Conservation (phyloP, 2,888 invertebrate species). For the Lapara coniferarum region DNA sequence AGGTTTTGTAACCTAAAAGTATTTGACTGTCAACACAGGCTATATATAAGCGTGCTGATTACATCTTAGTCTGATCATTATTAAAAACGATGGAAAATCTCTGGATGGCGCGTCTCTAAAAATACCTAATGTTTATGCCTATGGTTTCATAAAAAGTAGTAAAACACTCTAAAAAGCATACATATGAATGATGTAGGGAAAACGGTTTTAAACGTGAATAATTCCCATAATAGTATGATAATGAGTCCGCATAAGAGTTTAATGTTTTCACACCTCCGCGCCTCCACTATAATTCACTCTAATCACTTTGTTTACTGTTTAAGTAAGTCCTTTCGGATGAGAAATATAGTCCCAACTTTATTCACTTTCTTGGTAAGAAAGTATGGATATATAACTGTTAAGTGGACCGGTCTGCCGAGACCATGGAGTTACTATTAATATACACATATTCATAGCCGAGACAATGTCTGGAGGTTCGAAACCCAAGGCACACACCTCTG, state of each 20-base stretch:
- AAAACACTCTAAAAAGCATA: neutral
- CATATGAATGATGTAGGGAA: neutral
- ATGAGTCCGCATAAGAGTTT: neutral
- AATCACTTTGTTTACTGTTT: constrained; percentile 14
- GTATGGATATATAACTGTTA: no score
- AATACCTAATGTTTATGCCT: neutral
- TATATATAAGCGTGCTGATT: no score
- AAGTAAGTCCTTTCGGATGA: neutral
- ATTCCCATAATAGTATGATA: constrained; percentile 13
- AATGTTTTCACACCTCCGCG: neutral
- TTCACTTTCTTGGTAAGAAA: neutral
- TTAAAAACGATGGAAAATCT: no score
- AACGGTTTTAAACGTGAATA: neutral
- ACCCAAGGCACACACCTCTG: no score
- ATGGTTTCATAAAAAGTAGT: neutral
- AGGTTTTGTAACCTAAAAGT: no score
- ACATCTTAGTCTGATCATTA: no score
- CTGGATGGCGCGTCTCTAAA: no score
- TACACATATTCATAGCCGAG: no score
- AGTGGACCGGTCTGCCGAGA: no score
- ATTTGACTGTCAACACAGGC: no score
- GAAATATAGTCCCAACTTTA: neutral
- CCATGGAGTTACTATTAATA: no score
- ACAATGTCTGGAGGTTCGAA: no score
- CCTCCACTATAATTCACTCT: neutral